Conservation (phyloP, 1,140 invertebrate genomes). For the Pseudomyrmex cubaensis region DNA sequence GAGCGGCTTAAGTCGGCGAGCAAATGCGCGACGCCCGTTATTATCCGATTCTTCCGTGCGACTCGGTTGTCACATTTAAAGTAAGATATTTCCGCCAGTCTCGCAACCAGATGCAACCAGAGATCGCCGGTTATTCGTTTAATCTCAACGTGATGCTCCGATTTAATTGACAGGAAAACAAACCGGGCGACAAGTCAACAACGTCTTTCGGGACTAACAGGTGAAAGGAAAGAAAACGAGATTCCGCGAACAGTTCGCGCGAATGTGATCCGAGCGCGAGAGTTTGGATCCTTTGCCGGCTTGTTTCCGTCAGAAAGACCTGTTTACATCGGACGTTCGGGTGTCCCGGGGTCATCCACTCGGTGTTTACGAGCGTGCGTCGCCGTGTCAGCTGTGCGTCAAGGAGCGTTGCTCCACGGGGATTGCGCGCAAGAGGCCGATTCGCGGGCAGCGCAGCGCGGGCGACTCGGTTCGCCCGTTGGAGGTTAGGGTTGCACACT, state of each 20-base stretch:
- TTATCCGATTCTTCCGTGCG: conserved; percentile 54
- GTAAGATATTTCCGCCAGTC: conserved; percentile 25
- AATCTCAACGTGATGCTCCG: background rate
- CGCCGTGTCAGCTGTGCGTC: conserved; percentile 67
- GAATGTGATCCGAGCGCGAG: background rate
- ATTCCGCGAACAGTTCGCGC: background rate
- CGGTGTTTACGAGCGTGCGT: conserved; percentile 64
- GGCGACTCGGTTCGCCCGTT: conserved; percentile 41
- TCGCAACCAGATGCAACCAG: background rate
- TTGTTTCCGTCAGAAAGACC: conserved; percentile 6
- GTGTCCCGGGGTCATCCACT: conserved; percentile 15
- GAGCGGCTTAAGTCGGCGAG: conserved; percentile 14
- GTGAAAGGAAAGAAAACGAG: no score
- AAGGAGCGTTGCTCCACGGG: background rate
- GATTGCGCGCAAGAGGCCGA: conserved; percentile 25
- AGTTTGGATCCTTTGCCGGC: background rate
- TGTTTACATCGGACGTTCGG: conserved; percentile 30
- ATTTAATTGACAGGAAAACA: background rate
- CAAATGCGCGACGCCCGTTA: conserved; percentile 47
- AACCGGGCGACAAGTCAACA: no score
- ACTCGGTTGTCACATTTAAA: conserved; percentile 42
- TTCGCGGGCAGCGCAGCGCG: background rate
- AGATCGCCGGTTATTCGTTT: background rate
- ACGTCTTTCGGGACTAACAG: no score
- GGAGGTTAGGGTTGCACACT: conserved; percentile 66